phyloP scores from a whole-genome alignment of 2,888 invertebrate species.

The Theodoxus fluviatilis region DNA sequence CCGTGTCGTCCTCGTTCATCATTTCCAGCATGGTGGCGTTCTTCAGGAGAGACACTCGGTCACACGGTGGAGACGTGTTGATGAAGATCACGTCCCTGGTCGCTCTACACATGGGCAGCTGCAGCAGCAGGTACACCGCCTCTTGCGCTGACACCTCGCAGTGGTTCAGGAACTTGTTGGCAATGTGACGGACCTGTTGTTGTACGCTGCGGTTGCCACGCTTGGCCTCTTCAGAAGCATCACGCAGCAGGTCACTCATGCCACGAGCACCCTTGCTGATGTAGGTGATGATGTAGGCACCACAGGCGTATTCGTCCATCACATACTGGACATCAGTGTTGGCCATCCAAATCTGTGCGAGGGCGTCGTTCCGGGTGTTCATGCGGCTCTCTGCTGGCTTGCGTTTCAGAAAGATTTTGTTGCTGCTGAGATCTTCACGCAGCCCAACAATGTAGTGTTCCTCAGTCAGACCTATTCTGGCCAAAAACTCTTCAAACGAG shows the following conservation, averaged over 20 bases:
- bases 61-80: no score
- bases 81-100: no score
- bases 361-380: not conserved
- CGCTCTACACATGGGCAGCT: constrained; percentile 37
- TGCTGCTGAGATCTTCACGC: not conserved
- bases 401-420: constrained; percentile 9
- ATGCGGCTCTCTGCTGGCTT: constrained; percentile 9
- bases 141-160: constrained; percentile 49
- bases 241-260: constrained; percentile 37
- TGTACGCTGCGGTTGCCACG: constrained; percentile 29
- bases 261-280: constrained; percentile 38
- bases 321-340: constrained; percentile 18
- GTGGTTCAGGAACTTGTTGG: constrained; percentile 43
- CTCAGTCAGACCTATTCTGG: not conserved
- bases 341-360: constrained; percentile 15
- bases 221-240: constrained; percentile 35
- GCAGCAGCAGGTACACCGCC: constrained; percentile 39
- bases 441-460: constrained; percentile 15
- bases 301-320: constrained; percentile 20
- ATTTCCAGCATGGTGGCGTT: no score
- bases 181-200: constrained; percentile 37
- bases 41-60: no score
- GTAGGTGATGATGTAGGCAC: constrained; percentile 37
- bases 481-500: not conserved
- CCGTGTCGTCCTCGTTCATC: no score